Base-by-base conservation (phyloP, 1,140 invertebrate species). In the Zaprionus davidi region DNA sequence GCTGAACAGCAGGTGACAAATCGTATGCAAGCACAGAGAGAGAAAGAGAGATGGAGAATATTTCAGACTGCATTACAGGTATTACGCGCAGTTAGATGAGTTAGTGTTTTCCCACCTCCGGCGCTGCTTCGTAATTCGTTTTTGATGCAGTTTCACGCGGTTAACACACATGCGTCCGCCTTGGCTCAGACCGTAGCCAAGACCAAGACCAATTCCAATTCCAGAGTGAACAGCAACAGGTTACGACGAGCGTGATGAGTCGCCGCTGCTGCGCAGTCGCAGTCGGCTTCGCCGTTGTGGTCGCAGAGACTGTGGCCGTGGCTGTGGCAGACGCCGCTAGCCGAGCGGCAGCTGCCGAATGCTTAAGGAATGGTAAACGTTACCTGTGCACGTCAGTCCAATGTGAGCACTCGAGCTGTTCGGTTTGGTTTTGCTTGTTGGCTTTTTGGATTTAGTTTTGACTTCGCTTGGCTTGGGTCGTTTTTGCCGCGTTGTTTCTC, bases 311-410 rank as follows among this genome's bases (percentile, higher is more conserved):
- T 51, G 63, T 38, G 26, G 68, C 76, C 41, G 38, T 46, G n/a
- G 15, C 60, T 11, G 59, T 36, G 38, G 24, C 24, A n/a, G 70
- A 34, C 28, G 20, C 59, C 22, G 57, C 34, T 31, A 56, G 44
- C 53, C 56, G 77, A 71, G 65, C 56, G 53, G 9, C 46, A 68
- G 78, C 75, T 71, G 58, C 74, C 73, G 83, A 91, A 76, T 90
- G 90, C 90, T 92, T 92, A 92, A 92, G 91, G 84, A 91, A 92
- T 91, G 84, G 91, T 92, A 81, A 90, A 83, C 74, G 78, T 88
- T 90, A 84, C 78, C 82, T 83, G 82, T 58, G 77, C 80, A 68
- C 78, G 78, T 82, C 91, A 92, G 91, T 92, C 86, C 79, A 88
- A 91, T 87, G 86, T 90, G 84, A 92, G 87, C 91, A 72, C 76